phyloP scores from a whole-genome alignment of 2,113 vertebrate species.

The Phalacrocorax brasilianus region DNA sequence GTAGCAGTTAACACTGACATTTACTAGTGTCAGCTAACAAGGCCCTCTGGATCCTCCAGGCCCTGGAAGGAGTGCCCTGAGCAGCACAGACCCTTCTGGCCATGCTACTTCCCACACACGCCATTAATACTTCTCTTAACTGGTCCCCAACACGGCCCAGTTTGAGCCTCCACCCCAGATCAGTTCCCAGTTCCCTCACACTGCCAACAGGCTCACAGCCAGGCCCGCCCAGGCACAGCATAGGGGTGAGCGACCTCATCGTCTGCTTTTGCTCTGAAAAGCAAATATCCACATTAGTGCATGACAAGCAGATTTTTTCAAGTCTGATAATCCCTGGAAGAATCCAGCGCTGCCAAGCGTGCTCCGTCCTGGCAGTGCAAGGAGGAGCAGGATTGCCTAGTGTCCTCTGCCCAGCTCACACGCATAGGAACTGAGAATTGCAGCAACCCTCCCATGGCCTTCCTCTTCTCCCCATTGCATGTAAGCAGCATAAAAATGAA shows the following conservation, averaged over 20 bases:
- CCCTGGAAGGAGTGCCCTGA: background rate
- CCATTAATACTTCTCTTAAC: background rate
- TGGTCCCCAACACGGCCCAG: background rate
- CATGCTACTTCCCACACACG: fast-evolving
- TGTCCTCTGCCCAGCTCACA: background rate
- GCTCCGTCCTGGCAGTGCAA: background rate
- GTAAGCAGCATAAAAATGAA: background rate
- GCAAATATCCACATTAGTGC: background rate
- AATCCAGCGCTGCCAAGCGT: background rate
- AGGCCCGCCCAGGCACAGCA: background rate
- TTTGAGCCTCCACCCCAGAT: background rate
- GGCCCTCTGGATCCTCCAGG: background rate
- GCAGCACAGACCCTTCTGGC: background rate
- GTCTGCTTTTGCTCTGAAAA: background rate
- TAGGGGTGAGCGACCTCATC: fast-evolving
- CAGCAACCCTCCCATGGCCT: fast-evolving
- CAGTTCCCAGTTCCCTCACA: background rate
- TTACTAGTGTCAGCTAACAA: background rate
- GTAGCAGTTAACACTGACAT: background rate
- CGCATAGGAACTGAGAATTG: fast-evolving
- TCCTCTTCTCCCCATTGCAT: background rate
- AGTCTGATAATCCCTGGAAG: background rate
- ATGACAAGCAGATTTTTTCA: background rate
- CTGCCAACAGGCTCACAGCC: background rate
- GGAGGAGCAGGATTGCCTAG: background rate